These are phyloP conservation scores for Cherax quadricarinatus DNA, from an alignment of 1,140 invertebrate genomes.

Conservation along the genomic window DNA sequence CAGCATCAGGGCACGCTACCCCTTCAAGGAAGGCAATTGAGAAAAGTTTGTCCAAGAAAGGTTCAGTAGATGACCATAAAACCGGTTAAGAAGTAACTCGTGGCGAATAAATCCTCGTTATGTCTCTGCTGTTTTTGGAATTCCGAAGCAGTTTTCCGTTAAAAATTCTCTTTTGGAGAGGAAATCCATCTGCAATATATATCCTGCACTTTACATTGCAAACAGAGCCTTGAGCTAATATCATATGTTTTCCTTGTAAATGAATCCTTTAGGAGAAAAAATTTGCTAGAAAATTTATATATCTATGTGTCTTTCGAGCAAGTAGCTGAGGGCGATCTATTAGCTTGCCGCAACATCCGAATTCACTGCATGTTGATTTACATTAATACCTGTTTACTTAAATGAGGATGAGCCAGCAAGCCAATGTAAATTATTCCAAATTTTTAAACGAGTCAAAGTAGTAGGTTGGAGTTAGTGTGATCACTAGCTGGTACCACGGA, in stretches of 20 bases:
- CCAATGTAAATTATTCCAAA: background rate
- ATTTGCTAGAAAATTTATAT: background rate
- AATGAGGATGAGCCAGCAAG: background rate
- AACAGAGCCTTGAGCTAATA: background rate
- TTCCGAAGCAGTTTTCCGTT: background rate
- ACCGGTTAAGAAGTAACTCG: too few relatives aligned
- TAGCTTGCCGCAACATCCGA: background rate
- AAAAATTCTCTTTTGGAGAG: background rate
- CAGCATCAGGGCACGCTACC: too few relatives aligned
- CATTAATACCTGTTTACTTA: conserved; percentile 16
- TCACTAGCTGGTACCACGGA: too few relatives aligned
- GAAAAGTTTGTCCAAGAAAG: too few relatives aligned
- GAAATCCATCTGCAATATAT: background rate
- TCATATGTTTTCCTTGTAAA: background rate
- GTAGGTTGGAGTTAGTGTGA: background rate
- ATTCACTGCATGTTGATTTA: background rate
- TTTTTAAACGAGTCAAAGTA: conserved; percentile 8
- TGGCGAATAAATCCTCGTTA: too few relatives aligned
- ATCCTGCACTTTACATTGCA: background rate
- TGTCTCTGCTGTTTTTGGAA: too few relatives aligned
- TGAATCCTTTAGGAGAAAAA: conserved; percentile 3
- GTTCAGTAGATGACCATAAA: too few relatives aligned
- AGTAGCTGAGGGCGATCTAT: background rate
- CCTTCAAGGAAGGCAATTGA: too few relatives aligned
- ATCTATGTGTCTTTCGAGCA: background rate